Base-by-base conservation (phyloP, 2,113 vertebrate genomes). In the Corythaeola cristata region DNA sequence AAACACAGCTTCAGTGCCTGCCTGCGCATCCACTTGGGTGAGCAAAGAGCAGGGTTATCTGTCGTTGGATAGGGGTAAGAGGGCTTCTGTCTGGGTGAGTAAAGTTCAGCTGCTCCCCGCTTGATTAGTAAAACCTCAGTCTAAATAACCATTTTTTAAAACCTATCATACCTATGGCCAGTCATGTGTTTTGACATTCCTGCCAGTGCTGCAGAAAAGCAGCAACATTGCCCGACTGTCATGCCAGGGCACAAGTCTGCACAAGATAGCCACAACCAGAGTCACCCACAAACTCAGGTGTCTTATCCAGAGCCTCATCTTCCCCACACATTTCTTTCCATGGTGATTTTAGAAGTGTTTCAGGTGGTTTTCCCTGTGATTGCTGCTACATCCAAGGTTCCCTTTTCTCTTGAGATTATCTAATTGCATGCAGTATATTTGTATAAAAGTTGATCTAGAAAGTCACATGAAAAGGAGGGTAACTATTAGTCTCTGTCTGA, bases 61-160 rank as follows among this genome's bases (percentile, higher is more conserved):
- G 49, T 59, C 1, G 0, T 18, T 33, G 68, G 60, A 92, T 87
- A 69, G 44, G 78, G 93, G 89, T 93, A 56, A 95, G 85, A 96
- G 93, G 89, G 79, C 78, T 95, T 86, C 85, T 96, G 94, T 95
- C 93, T 96, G 81, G 28, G 14, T 47, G 72, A 71, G 52, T 49
- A 93, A 94, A 97, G 95, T 95, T 96, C 93, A 84, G 60, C 84
- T 86, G 71, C 85, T 87, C 90, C 67, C 41, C 80, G 33, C 60
- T 78, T 91, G 92, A 95, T 91, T 93, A 95, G 68, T 27, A 55
- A 96, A 97, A 80, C 80, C 89, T 93, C 75, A 95, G 94, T 94
- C 95, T 96, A 95, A 93, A 93, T 93, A 97, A 94, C 50, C 1
- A 37, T n/a, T 89, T 79, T 39, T 23, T 33, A 76, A 71, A 85